Evolutionary conservation across 2,113 vertebrate genomes (phyloP).

Genomic region (Rissa tridactyla): DNA sequence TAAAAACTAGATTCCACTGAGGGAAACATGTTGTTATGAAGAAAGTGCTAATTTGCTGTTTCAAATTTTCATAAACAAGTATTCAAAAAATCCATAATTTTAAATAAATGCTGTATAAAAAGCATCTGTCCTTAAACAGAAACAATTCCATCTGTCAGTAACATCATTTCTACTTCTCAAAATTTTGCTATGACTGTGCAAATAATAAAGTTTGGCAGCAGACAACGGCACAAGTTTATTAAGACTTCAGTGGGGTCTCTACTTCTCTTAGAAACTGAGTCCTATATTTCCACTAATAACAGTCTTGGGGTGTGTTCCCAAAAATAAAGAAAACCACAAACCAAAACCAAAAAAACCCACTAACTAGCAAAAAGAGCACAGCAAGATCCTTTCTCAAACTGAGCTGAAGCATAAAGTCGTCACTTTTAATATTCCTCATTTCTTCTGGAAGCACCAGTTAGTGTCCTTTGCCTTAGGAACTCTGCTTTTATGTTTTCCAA

Average conservation of each 20-base stretch:
- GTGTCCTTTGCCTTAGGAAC: neutral
- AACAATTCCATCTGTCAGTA: neutral
- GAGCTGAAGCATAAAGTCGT: neutral
- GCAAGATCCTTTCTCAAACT: neutral
- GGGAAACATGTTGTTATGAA: neutral
- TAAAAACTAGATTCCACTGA: neutral
- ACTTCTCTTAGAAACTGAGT: neutral
- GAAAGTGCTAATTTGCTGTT: neutral
- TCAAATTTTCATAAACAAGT: neutral
- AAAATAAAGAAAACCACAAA: neutral
- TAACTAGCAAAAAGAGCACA: neutral
- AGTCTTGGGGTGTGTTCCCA: neutral
- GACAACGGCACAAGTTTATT: neutral
- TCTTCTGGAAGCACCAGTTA: neutral
- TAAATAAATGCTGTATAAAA: neutral
- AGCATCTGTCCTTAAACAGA: neutral
- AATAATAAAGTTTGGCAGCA: neutral
- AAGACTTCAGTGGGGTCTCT: neutral
- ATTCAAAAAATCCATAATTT: neutral
- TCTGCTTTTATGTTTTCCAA: slow-evolving; percentile 5
- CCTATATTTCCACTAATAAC: neutral
- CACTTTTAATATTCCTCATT: neutral
- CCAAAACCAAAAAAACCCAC: neutral
- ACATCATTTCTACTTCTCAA: neutral
- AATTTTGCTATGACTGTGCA: neutral